Conservation (phyloP, 2,797 vertebrate species). For the Liparis tanakae region DNA sequence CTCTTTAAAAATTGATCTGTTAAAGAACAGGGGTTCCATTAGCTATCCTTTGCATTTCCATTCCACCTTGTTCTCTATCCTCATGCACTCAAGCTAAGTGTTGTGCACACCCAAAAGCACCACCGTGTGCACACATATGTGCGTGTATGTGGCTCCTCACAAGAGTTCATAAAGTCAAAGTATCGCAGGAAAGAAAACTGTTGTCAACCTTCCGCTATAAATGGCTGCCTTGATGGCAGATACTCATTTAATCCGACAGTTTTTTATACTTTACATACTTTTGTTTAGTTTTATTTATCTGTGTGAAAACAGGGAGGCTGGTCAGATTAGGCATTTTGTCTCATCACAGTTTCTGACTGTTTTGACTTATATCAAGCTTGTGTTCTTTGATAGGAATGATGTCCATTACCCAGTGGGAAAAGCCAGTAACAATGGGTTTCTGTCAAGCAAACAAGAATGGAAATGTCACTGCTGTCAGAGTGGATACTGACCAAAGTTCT, state of each 20-base stretch:
- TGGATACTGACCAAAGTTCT: slow-evolving; percentile 82
- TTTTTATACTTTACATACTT: neutral
- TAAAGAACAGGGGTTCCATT: slow-evolving; percentile 82
- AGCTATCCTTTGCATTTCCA: slow-evolving; percentile 72
- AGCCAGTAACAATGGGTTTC: slow-evolving; percentile 81
- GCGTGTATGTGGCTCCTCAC: slow-evolving; percentile 14
- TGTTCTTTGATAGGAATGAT: slow-evolving; percentile 74
- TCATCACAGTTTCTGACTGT: slow-evolving; percentile 49
- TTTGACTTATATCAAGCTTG: slow-evolving; percentile 77
- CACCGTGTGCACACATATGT: slow-evolving; percentile 33
- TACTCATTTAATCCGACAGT: neutral
- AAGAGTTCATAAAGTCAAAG: slow-evolving; percentile 38
- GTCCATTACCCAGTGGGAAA: slow-evolving; percentile 78
- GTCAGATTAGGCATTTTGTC: slow-evolving; percentile 49
- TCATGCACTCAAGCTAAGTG: slow-evolving; percentile 74
- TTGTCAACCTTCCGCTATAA: slow-evolving; percentile 12
- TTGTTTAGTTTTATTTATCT: slow-evolving; percentile 2
- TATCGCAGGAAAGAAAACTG: slow-evolving; percentile 23
- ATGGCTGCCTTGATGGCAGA: neutral
- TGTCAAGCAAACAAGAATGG: slow-evolving; percentile 83
- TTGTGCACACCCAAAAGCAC: slow-evolving; percentile 47
- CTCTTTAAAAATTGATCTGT: slow-evolving; percentile 86
- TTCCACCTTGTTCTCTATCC: slow-evolving; percentile 74
- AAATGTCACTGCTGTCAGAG: slow-evolving; percentile 85
- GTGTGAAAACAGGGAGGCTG: slow-evolving; percentile 29